Evolutionary conservation across 2,113 vertebrate genomes (phyloP).

Genomic region (Cichladusa arquata): DNA sequence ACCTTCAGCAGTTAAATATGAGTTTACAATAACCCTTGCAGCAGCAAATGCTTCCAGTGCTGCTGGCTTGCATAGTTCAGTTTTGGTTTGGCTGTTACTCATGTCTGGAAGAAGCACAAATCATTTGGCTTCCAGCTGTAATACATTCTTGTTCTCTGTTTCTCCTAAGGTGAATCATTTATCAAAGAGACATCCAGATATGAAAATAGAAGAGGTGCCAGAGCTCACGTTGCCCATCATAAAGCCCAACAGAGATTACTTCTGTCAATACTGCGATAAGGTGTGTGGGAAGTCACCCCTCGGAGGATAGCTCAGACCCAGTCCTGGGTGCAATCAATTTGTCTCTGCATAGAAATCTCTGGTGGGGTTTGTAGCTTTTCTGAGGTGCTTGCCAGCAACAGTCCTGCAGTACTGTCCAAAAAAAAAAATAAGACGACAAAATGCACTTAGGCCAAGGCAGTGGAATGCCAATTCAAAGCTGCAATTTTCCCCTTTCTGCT

Average conservation of each 20-base stretch:
- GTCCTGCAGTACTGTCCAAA: neutral
- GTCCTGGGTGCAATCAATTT: neutral
- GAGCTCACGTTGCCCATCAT: constrained; percentile 97
- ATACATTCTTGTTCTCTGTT: neutral
- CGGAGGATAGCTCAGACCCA: neutral
- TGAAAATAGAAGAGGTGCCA: constrained; percentile 96
- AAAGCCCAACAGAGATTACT: constrained; percentile 98
- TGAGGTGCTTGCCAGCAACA: neutral
- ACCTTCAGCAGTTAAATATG: neutral
- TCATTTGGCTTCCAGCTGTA: neutral
- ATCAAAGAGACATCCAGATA: constrained; percentile 97
- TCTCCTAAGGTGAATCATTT: constrained; percentile 91
- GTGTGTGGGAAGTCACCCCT: constrained; percentile 63
- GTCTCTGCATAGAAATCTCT: neutral
- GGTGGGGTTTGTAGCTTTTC: neutral
- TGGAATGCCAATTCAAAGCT: neutral
- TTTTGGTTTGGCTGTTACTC: neutral
- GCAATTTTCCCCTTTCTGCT: neutral
- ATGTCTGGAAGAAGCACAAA: neutral
- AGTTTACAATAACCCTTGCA: neutral
- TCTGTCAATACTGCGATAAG: constrained; percentile 99
- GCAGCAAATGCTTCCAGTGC: neutral
- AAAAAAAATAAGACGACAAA: neutral
- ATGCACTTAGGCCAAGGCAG: neutral
- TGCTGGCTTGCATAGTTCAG: neutral